Conservation (phyloP, 2,797 vertebrate genomes). For the Sparidentex hasta region DNA sequence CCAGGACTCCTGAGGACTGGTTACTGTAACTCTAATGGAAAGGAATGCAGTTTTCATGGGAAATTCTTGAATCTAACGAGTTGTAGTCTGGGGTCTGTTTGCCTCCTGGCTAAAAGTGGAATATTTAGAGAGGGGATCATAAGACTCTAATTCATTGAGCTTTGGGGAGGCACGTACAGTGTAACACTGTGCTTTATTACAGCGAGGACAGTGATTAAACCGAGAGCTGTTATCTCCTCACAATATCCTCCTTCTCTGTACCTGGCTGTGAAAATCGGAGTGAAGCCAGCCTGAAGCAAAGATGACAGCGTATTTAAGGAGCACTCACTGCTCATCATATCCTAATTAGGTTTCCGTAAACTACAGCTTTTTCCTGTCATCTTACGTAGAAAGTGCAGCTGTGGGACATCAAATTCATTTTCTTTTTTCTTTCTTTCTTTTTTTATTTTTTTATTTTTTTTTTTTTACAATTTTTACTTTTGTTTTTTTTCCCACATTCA, state of each 20-base stretch:
- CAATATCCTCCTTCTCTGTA: conserved; percentile 29
- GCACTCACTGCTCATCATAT: background rate
- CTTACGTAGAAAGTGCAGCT: background rate
- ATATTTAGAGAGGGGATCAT: conserved; percentile 71
- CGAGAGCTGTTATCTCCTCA: conserved; percentile 31
- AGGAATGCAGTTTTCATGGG: conserved; percentile 22
- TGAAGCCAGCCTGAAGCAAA: conserved; percentile 3
- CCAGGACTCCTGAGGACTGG: background rate
- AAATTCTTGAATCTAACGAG: conserved; percentile 16
- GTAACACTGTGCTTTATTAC: conserved; percentile 39
- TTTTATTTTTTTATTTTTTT: background rate
- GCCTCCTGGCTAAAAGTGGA: conserved; percentile 45
- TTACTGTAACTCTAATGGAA: background rate
- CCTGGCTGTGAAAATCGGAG: conserved; percentile 8
- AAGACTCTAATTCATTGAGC: conserved; percentile 80
- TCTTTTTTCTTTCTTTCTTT: background rate
- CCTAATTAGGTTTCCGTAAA: background rate
- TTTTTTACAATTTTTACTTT: too few species aligned
- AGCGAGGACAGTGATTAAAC: conserved; percentile 18
- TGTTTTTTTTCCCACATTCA: background rate
- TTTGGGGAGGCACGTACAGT: conserved; percentile 48
- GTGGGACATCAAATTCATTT: background rate
- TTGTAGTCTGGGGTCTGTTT: conserved; percentile 29
- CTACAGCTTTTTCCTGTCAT: background rate
- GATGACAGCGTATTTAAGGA: background rate